These are phyloP conservation scores for Hirtodrosophila histrioides DNA, from an alignment of 2,888 invertebrate species.

Conservation along the genomic window DNA sequence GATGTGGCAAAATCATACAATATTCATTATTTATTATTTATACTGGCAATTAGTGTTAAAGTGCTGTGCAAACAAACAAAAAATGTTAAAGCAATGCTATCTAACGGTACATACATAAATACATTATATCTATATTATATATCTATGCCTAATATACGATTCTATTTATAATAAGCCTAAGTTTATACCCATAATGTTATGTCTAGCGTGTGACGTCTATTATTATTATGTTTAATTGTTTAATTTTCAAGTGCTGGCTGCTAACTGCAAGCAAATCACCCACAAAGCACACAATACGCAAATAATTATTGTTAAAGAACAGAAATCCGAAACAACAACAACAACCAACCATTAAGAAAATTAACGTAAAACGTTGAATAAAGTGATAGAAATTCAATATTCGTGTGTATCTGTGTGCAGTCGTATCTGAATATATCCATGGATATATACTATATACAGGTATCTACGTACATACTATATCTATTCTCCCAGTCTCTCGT, in stretches of 20 bases:
- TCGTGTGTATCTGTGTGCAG: constrained; percentile 5
- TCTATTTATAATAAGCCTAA: constrained; percentile 53
- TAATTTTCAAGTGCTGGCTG: constrained; percentile 49
- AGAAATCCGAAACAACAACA: constrained; percentile 31
- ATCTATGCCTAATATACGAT: constrained; percentile 36
- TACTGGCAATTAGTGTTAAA: constrained; percentile 49
- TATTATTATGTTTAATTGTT: constrained; percentile 56
- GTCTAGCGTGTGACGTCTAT: constrained; percentile 43
- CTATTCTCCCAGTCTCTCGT: neutral
- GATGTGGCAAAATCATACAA: constrained; percentile 15
- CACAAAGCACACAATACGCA: constrained; percentile 15
- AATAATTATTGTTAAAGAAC: constrained; percentile 38
- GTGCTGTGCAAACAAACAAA: too few relatives aligned
- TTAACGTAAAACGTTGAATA: constrained; percentile 67
- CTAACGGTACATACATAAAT: constrained; percentile 13
- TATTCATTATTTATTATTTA: constrained; percentile 53
- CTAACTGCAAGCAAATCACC: constrained; percentile 3
- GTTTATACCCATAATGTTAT: constrained; percentile 56
- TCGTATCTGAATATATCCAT: too few relatives aligned
- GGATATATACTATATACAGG: too few relatives aligned
- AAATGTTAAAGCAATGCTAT: constrained; percentile 30
- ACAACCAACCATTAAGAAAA: constrained; percentile 32
- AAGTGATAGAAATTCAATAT: constrained; percentile 59
- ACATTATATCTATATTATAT: too few relatives aligned
- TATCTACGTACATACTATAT: too few relatives aligned